Evolutionary conservation across 1,140 invertebrate species (phyloP), one percentile per base, ranked within the genome.

Genomic region (Diuraphis noxia): DNA sequence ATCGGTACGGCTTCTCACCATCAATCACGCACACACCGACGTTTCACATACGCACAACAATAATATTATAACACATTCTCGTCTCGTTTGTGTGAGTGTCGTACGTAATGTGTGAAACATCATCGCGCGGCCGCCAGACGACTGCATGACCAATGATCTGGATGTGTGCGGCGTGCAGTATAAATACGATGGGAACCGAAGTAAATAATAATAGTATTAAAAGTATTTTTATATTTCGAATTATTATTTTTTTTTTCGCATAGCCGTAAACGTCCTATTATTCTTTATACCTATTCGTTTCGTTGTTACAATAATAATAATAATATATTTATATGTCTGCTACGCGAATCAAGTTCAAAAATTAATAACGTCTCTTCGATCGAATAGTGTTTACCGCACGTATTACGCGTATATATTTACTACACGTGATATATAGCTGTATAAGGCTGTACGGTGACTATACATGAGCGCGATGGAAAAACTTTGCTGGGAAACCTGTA

Each of bases 71-170:
- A 81, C 41, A 40, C 89, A 91, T 91, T 91, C 89, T 91, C 77
- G 89, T 91, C 89, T 91, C 89, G 89, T 91, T 82, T 82, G 49
- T 38, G 49, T 30, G 88, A 41, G n/a, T 81, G 88, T 79, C 72
- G 41, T 90, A 7, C 19, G 56, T 72, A 72, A 79, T 90, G 77
- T 46, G 88, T 89, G 56, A 77, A 77, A 89, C 63, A 63, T 38
- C 87, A 72, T 72, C 52, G 56, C 30, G 30, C 30, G 30, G 56
- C 40, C 56, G 40, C 40, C n/a, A 63, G 49, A 56, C 23, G 1
- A 88, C 52, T 34, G 89, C 41, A 79, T 46, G 88, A 34, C 63
- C 63, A 91, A 79, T 79, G 77, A 91, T 89, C 88, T 43, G 41
- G 72, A 77, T 46, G 30, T 89, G 36, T 36, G 10, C 21, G 9